phyloP scores from a whole-genome alignment of 2,888 invertebrate species.

The Hirtodrosophila confusa region DNA sequence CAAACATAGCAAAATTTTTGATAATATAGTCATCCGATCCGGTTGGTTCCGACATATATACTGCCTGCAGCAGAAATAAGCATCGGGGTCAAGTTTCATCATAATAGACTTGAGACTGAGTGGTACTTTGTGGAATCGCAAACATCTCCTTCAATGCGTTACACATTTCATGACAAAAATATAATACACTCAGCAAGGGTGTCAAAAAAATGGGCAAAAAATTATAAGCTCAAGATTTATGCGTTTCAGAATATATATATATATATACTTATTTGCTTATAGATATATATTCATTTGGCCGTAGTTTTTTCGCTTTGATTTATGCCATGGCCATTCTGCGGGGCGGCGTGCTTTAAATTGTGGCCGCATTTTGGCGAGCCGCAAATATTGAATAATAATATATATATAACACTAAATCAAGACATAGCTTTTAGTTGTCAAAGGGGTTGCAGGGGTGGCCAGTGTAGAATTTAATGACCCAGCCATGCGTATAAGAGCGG shows the following conservation, averaged over 20 bases:
- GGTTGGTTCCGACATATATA: too few relatives aligned
- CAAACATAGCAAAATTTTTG: too few relatives aligned
- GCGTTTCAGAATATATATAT: constrained; percentile 29
- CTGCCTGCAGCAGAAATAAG: too few relatives aligned
- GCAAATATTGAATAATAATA: constrained; percentile 58
- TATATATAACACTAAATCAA: constrained; percentile 36
- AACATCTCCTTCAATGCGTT: too few relatives aligned
- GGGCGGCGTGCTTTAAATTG: constrained; percentile 53
- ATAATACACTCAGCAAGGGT: constrained; percentile 5
- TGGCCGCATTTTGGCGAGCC: constrained; percentile 69
- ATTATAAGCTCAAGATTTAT: constrained; percentile 68
- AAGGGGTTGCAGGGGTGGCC: neutral
- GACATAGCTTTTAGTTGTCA: constrained; percentile 3
- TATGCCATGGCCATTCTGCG: constrained; percentile 45
- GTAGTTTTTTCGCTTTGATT: constrained; percentile 45
- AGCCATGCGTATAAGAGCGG: too few relatives aligned
- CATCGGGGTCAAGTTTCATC: too few relatives aligned
- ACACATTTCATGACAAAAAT: neutral
- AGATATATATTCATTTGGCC: constrained; percentile 1
- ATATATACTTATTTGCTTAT: constrained; percentile 14
- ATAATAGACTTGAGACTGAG: too few relatives aligned
- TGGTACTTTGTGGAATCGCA: too few relatives aligned
- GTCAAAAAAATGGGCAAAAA: constrained; percentile 9
- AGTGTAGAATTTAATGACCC: neutral
- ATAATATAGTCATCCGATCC: too few relatives aligned